phyloP scores from a whole-genome alignment of 1,140 invertebrate species.

The Archivesica marissinica region DNA sequence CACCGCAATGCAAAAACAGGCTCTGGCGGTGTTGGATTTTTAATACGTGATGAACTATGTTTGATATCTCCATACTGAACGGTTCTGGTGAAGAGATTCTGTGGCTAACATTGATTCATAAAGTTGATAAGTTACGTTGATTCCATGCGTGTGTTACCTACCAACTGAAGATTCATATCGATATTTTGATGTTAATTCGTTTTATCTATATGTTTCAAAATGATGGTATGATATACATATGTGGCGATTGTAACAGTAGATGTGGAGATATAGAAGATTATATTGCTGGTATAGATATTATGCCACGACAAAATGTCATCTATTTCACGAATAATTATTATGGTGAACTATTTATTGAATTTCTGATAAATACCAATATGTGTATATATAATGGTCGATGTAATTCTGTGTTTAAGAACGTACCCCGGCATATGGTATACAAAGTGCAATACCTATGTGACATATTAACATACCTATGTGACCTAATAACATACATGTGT shows the following conservation, averaged over 20 bases:
- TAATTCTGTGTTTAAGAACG: too few relatives aligned
- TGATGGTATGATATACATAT: slow-evolving; percentile 20
- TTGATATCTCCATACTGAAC: slow-evolving; percentile 33
- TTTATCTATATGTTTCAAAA: slow-evolving; percentile 47
- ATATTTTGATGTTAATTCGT: slow-evolving; percentile 10
- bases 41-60: slow-evolving; percentile 29
- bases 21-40: slow-evolving; percentile 50
- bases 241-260: slow-evolving; percentile 16
- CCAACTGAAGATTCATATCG: slow-evolving; percentile 30
- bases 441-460: too few relatives aligned
- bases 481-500: too few relatives aligned
- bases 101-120: slow-evolving; percentile 27
- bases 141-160: slow-evolving; percentile 24
- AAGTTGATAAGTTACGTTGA: neutral
- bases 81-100: slow-evolving; percentile 39
- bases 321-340: slow-evolving; percentile 18
- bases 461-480: too few relatives aligned
- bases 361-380: slow-evolving; percentile 19
- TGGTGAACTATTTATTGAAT: slow-evolving; percentile 20
- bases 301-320: neutral
- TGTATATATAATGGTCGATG: slow-evolving; percentile 31
- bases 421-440: too few relatives aligned
- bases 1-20: slow-evolving; percentile 51
- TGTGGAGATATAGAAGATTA: slow-evolving; percentile 14
- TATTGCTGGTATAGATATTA: slow-evolving; percentile 22